Percentiles rank a stretch among this genome's conserved stretches.
These are phyloP conservation scores for Aphodius sticticus DNA, from an alignment of 2,888 invertebrate species.

Conservation along the genomic window DNA sequence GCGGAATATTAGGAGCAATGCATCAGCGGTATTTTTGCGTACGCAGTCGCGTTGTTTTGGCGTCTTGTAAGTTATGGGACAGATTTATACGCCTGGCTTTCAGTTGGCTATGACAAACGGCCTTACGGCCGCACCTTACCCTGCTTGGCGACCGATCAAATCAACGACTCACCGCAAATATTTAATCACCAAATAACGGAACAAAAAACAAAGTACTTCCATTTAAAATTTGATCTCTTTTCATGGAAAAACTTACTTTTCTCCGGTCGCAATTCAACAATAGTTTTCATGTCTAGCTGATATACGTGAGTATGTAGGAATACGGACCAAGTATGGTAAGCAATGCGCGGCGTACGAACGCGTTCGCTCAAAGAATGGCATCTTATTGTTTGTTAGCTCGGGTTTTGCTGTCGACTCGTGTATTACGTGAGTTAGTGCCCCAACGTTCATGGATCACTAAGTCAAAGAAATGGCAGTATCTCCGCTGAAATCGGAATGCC, in stretches of 20 bases:
- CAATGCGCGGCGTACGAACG: background rate
- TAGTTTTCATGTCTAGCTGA: background rate
- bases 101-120: constrained; percentile 54
- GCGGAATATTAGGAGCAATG: too few species aligned
- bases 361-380: background rate
- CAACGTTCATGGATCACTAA: constrained; percentile 50
- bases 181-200: background rate
- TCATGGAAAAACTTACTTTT: too few species aligned
- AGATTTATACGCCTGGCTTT: constrained; percentile 57
- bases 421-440: background rate
- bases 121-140: constrained; percentile 26
- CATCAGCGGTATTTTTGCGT: constrained; percentile 52
- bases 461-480: constrained; percentile 57
- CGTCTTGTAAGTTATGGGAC: constrained; percentile 58
- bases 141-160: constrained; percentile 32
- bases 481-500: constrained; percentile 32
- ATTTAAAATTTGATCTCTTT: too few species aligned
- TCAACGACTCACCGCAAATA: background rate
- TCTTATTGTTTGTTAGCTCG: background rate
- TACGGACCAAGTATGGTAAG: background rate
- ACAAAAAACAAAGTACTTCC: background rate
- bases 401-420: background rate
- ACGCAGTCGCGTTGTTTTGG: constrained; percentile 58
- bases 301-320: background rate
- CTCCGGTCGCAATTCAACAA: too few species aligned